phyloP scores from a whole-genome alignment of 2,113 vertebrate species.

The Tretioscincus oriximinensis region DNA sequence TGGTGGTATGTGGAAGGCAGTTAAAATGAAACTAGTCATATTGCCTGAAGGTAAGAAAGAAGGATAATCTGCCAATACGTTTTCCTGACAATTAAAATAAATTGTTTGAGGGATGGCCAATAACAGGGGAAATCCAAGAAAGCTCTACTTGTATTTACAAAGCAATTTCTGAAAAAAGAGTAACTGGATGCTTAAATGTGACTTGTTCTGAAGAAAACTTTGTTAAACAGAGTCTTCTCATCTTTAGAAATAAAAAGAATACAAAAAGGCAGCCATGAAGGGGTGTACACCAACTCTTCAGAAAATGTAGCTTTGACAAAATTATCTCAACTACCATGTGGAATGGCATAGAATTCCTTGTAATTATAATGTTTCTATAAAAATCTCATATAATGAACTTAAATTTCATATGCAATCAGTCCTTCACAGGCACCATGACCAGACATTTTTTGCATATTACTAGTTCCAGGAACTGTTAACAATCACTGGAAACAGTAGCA shows the following conservation, averaged over 20 bases:
- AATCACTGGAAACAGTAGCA: background rate
- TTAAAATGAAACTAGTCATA: slow-evolving; percentile 7
- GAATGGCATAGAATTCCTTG: slow-evolving; percentile 36
- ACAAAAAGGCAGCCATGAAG: slow-evolving; percentile 21
- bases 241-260: slow-evolving; percentile 41
- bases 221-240: slow-evolving; percentile 62
- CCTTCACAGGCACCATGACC: slow-evolving; percentile 15
- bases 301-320: slow-evolving; percentile 38
- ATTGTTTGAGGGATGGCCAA: background rate
- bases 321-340: slow-evolving; percentile 38
- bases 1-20: slow-evolving; percentile 19
- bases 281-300: slow-evolving; percentile 47
- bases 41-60: background rate
- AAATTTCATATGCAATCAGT: slow-evolving; percentile 28
- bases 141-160: slow-evolving; percentile 50
- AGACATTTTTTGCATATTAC: slow-evolving; percentile 27
- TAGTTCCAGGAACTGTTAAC: slow-evolving; percentile 24
- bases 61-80: slow-evolving; percentile 5
- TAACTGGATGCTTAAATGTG: slow-evolving; percentile 54
- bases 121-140: slow-evolving; percentile 33
- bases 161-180: slow-evolving; percentile 57
- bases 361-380: slow-evolving; percentile 28
- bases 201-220: slow-evolving; percentile 59
- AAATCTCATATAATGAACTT: slow-evolving; percentile 21
- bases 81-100: slow-evolving; percentile 34